Base-by-base conservation (phyloP, 2,888 invertebrate genomes). In the Diloba caeruleocephala region DNA sequence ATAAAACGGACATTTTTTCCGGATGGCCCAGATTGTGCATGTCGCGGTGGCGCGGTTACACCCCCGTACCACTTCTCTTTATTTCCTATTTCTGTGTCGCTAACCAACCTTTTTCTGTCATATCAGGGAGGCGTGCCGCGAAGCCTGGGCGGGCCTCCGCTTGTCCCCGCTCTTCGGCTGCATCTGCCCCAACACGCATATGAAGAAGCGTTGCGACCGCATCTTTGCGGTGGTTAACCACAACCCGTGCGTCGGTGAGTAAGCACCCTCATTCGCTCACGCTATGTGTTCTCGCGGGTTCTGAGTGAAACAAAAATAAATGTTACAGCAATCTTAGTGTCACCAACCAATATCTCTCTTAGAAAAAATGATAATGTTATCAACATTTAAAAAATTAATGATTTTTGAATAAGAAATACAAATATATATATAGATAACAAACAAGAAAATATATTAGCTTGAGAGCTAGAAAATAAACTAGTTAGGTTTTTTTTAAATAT, bases 191-290 rank as follows among this genome's bases (percentile, higher is more conserved):
- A 97, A 97, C 89, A 97, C 97, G 76, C 97, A 97, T 89, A 96
- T 96, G 95, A 96, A 97, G 95, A 95, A 96, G 79, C 95, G 97
- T 73, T 98, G 98, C 91, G 97, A 98, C 89, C 95, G 96, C 78
- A 97, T 98, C 90, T 98, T 97, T 93, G 96, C 96, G 70, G 96
- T 96, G 86, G 97, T 98, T 82, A 98, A 98, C 95, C 97, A 97
- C 94, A 98, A 98, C 94, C 98, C 98, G 51, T 98, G 98, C 92
- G 97, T 98, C 88, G 98, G 98, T 98, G 95, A 97, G 98, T 92
- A 79, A 64, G 71, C 83, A 78, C 78, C 67, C 69, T 72, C 72
- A 70, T 74, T 56, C 50, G 78, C 79, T 78, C 43, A 64, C 64
- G 76, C 81, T 78, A 67, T 69, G 53, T 81, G 70, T 76, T 45